phyloP scores from a whole-genome alignment of 1,140 invertebrate species.

The Myzus persicae region DNA sequence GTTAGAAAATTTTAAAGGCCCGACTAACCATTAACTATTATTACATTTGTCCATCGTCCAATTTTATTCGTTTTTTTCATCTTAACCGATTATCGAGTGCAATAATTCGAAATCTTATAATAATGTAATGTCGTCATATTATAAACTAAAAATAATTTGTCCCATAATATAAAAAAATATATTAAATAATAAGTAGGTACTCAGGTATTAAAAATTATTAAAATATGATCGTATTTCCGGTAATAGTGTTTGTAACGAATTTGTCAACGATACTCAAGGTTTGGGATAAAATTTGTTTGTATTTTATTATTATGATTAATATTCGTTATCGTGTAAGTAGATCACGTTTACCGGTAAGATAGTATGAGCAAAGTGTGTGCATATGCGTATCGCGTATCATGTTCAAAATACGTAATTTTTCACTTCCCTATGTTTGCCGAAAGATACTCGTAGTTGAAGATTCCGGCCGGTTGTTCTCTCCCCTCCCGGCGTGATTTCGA shows the following conservation, averaged over 20 bases:
- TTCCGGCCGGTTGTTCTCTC: not conserved
- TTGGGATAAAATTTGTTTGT: not conserved
- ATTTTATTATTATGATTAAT: not conserved
- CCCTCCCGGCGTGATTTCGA: not conserved
- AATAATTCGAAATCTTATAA: not conserved
- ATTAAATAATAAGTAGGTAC: not conserved
- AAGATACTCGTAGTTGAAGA: not conserved
- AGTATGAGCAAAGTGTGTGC: not conserved
- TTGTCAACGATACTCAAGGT: not conserved
- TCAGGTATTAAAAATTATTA: not conserved
- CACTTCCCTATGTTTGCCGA: not conserved
- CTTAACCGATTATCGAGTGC: not conserved
- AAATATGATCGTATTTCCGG: not conserved
- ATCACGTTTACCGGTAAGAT: slow-evolving; percentile 5
- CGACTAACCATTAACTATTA: not conserved
- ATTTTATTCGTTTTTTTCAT: not conserved
- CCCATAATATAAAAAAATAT: not conserved
- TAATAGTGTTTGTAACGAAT: not conserved
- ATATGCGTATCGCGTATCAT: not conserved
- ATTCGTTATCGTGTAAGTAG: not conserved
- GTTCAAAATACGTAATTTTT: not conserved
- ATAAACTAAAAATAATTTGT: not conserved
- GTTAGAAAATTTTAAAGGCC: not conserved
- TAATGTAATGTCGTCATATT: not conserved
- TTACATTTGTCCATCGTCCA: not conserved